Evolutionary conservation across 2,113 vertebrate species (phyloP), one percentile per base, ranked within the genome.

Genomic region (Lagopus muta): DNA sequence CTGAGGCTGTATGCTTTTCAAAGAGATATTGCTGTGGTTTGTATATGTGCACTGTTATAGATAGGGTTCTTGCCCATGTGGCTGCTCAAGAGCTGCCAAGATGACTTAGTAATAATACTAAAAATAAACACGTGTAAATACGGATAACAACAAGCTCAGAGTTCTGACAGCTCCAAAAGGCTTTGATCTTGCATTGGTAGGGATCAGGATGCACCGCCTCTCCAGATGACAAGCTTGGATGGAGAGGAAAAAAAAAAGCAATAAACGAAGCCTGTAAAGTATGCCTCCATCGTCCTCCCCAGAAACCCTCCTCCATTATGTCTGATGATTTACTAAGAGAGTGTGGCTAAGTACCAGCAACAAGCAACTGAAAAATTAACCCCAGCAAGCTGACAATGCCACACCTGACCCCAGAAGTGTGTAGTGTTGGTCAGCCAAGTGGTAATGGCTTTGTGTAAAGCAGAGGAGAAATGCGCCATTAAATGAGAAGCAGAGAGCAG

Each of bases 101-200:
- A 69, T 69, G 47, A 84, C 61, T 94, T 84, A 90, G 81, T 93
- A 82, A 71, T 74, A 91, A 75, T 88, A 64, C 70, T 77, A 86
- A 94, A 89, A 88, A 94, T 95, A 92, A 93, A 86, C 67, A 69
- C 0, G 2, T 90, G 76, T 88, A 95, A 96, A 95, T 89, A 92
- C 54, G 40, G 62, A 67, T 83, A 72, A 62, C 0, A 3, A 65
- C 69, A 74, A 43, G 52, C 77, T 84, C 60, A 13, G 88, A 54
- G 43, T 88, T 94, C 70, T 94, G 66, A 94, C 64, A 77, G 79
- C 69, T 43, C 75, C 72, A 79, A 54, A 78, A 90, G 48, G 61
- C 93, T 94, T 93, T 95, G 88, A 94, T 94, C 85, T 91, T 81
- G 40, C 30, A 55, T 38, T 17, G 32, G 65, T 90, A 91, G 76